phyloP scores from a whole-genome alignment of 1,140 invertebrate species.

The Euura lappo region DNA sequence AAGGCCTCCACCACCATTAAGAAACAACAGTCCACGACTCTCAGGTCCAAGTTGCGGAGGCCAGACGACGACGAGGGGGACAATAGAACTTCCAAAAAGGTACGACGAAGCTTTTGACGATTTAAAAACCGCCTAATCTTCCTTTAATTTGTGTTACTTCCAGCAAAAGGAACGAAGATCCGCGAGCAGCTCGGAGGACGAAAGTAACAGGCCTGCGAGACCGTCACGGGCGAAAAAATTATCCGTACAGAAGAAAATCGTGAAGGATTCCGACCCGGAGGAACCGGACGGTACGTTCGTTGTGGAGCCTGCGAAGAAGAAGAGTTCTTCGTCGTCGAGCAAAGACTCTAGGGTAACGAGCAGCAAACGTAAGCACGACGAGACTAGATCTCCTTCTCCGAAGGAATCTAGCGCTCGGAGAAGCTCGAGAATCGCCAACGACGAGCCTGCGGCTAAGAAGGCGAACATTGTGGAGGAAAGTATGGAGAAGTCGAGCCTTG shows the following conservation, averaged over 20 bases:
- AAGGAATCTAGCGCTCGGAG: not conserved
- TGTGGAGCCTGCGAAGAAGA: not conserved
- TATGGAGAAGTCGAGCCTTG: constrained; percentile 21
- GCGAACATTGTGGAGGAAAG: constrained; percentile 34
- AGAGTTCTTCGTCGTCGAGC: not conserved
- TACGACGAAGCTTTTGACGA: too few relatives aligned
- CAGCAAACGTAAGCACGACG: not conserved
- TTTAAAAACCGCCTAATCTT: too few relatives aligned
- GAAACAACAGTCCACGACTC: constrained; percentile 36
- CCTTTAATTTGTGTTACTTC: too few relatives aligned
- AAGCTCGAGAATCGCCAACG: not conserved
- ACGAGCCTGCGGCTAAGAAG: constrained; percentile 8
- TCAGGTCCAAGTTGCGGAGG: constrained; percentile 32
- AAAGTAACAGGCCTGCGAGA: not conserved
- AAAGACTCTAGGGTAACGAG: not conserved
- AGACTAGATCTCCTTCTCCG: not conserved
- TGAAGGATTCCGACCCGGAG: not conserved
- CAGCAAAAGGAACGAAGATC: too few relatives aligned
- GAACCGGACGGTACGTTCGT: not conserved
- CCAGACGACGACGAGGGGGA: constrained; percentile 19
- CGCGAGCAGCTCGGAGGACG: not conserved
- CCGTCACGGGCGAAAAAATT: not conserved
- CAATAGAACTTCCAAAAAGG: too few relatives aligned
- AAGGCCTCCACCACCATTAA: constrained; percentile 43
- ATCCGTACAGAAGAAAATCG: not conserved